Percentiles rank a stretch among this genome's conserved stretches.
phyloP scores from a whole-genome alignment of 1,140 invertebrate genomes.

The Nymphalis io region DNA sequence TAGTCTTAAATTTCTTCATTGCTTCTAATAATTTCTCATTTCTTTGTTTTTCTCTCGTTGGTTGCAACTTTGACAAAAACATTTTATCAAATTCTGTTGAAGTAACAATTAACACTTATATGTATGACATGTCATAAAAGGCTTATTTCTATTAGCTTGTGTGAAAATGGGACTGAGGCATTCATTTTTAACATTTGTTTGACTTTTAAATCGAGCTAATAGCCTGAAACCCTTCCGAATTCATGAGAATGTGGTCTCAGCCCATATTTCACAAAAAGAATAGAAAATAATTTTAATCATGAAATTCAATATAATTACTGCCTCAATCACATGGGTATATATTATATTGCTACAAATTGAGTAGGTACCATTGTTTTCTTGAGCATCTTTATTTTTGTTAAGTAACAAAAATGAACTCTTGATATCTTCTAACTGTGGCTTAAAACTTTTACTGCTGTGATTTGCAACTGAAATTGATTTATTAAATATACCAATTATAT shows the following conservation, averaged over 20 bases:
- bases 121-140: slow-evolving; percentile 6
- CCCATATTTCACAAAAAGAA: slow-evolving; percentile 55
- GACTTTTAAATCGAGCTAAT: slow-evolving; percentile 36
- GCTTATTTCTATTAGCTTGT: slow-evolving; percentile 47
- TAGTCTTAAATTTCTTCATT: slow-evolving; percentile 60
- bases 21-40: slow-evolving; percentile 46
- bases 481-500: too few relatives aligned
- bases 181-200: slow-evolving; percentile 26
- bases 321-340: background rate
- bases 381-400: slow-evolving; percentile 46
- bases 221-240: slow-evolving; percentile 48
- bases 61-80: slow-evolving; percentile 38
- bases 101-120: background rate
- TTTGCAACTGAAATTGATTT: slow-evolving; percentile 48
- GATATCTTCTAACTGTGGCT: slow-evolving; percentile 66
- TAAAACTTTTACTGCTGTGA: slow-evolving; percentile 53
- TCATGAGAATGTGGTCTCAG: slow-evolving; percentile 44
- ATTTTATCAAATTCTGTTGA: slow-evolving; percentile 20
- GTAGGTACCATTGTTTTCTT: slow-evolving; percentile 32
- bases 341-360: background rate
- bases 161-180: slow-evolving; percentile 46
- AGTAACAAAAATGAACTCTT: slow-evolving; percentile 63
- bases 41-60: slow-evolving; percentile 48
- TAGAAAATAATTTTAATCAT: slow-evolving; percentile 35
- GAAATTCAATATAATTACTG: background rate